A percentile compares a stretch with the other conserved stretches of the same genome.
Conservation (phyloP, 2,113 vertebrate genomes). For the Anthoscopus minutus region DNA sequence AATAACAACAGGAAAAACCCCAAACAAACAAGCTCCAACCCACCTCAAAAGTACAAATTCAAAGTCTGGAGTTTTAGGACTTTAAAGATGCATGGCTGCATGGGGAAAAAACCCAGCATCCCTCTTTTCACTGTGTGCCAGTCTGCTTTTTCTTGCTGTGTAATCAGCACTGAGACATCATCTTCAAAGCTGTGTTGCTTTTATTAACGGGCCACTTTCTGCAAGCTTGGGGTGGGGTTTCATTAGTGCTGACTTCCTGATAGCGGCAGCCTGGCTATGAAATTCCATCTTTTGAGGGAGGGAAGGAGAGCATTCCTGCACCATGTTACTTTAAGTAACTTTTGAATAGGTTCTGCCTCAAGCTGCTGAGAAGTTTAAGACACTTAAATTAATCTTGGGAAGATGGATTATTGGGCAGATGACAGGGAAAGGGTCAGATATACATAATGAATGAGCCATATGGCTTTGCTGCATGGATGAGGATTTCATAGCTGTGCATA, state of each 20-base stretch:
- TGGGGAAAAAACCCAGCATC: not conserved
- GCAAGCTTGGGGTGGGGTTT: not conserved
- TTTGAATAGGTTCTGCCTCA: not conserved
- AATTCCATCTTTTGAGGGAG: not conserved
- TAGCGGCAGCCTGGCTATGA: not conserved
- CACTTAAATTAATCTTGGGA: not conserved
- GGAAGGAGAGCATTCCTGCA: not conserved
- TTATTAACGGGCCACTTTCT: not conserved
- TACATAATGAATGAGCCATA: slow-evolving; percentile 37
- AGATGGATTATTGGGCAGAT: slow-evolving; percentile 20
- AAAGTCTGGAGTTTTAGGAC: not conserved
- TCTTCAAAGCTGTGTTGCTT: not conserved
- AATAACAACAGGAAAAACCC: not conserved
- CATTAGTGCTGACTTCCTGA: not conserved
- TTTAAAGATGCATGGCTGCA: not conserved
- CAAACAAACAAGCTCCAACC: not conserved
- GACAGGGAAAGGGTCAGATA: not conserved
- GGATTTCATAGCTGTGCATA: not conserved
- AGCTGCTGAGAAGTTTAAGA: not conserved
- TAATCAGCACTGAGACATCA: not conserved
- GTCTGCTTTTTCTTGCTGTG: not conserved
- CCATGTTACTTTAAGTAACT: not conserved
- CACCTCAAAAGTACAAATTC: not conserved
- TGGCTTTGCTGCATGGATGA: not conserved
- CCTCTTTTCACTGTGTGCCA: not conserved